A percentile compares a stretch with the other conserved stretches of the same genome.
These are phyloP conservation scores for Pseudoatta argentina DNA, from an alignment of 1,140 invertebrate species.

Conservation along the genomic window DNA sequence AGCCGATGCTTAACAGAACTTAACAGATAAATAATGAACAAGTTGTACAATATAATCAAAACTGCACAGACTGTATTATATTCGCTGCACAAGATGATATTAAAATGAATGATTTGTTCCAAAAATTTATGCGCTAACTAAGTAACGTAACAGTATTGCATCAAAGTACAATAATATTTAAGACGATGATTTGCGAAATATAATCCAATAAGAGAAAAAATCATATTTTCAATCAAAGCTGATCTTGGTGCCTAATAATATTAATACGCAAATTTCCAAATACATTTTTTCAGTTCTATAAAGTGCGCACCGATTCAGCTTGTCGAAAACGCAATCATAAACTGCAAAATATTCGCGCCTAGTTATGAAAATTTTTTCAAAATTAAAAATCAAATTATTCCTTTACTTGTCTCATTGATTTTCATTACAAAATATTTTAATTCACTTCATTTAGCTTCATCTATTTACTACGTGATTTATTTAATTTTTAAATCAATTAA, in stretches of 20 bases:
- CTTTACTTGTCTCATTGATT: not conserved
- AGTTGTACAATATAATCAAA: conserved; percentile 75
- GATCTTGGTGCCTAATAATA: too few relatives aligned
- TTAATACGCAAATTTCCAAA: too few relatives aligned
- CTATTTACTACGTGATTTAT: conserved; percentile 3
- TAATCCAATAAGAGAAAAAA: too few relatives aligned
- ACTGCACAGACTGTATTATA: conserved; percentile 68
- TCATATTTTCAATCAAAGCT: too few relatives aligned
- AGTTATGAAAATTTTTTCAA: not conserved
- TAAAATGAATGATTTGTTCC: not conserved
- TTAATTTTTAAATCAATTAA: not conserved
- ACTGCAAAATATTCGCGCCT: not conserved
- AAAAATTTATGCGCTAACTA: too few relatives aligned
- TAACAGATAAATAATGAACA: conserved; percentile 64
- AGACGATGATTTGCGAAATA: not conserved
- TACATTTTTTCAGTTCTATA: too few relatives aligned
- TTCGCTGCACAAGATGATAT: conserved; percentile 44
- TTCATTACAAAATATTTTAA: not conserved
- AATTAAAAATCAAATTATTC: not conserved
- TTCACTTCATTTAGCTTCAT: not conserved
- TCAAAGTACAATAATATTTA: not conserved
- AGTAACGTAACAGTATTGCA: not conserved
- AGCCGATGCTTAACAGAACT: conserved; percentile 69
- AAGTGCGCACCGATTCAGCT: too few relatives aligned
- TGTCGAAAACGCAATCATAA: too few relatives aligned